Conservation (phyloP, 2,113 vertebrate genomes). For the Tonatia bakeri region DNA sequence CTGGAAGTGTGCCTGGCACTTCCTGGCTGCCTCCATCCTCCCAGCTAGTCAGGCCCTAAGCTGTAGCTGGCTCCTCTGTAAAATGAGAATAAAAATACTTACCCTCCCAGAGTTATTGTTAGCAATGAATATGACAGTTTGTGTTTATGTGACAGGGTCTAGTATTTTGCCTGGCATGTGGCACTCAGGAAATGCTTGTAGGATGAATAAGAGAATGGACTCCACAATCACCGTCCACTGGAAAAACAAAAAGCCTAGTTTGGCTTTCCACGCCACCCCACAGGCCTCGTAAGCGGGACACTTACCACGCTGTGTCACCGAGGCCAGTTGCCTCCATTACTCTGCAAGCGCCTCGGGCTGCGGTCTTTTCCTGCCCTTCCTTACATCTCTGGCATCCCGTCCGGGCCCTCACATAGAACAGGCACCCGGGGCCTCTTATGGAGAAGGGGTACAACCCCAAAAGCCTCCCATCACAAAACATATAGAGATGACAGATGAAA, state of each 20-base stretch:
- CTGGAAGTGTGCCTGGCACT: neutral
- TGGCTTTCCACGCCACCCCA: neutral
- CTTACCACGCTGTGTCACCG: too few relatives aligned
- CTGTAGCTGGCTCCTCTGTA: neutral
- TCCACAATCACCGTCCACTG: neutral
- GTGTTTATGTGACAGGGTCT: neutral
- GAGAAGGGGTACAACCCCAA: neutral
- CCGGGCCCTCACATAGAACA: neutral
- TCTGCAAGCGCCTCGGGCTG: neutral
- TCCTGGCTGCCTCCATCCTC: neutral
- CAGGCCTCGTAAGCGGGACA: accelerated
- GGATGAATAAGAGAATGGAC: neutral
- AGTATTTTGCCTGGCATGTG: neutral
- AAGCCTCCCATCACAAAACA: neutral
- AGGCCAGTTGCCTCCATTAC: neutral
- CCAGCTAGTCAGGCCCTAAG: neutral
- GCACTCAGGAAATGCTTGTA: neutral
- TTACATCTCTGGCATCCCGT: neutral
- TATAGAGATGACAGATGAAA: neutral
- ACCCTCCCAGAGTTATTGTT: neutral
- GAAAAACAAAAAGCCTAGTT: neutral
- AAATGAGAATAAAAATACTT: neutral
- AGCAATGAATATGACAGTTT: neutral
- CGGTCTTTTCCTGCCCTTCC: neutral
- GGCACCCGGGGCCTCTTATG: neutral